Base-by-base conservation (phyloP, 2,888 invertebrate species). In the Drosophila meridionalis region DNA sequence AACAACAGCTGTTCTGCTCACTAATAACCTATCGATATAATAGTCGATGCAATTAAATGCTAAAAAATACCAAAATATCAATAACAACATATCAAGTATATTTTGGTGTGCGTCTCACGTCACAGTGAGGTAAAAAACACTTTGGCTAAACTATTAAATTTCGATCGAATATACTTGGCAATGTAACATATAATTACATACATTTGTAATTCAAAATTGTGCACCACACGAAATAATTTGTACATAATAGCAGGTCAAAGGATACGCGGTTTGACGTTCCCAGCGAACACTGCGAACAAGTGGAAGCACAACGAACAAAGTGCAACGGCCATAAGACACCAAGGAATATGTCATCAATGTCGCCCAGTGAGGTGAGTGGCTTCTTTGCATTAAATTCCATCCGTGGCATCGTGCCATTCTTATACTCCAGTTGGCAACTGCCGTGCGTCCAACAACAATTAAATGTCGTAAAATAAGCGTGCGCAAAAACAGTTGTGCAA, bases 291-390 rank as follows among this genome's bases (percentile, higher is more conserved):
- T 72, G 55, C 73, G 58, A 73, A 72, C 53, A 60, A 69, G 48
- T 60, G 53, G 47, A 69, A 66, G 61, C 50, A 20, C 50, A 65
- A 30, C 63, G 65, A 73, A 43, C 65, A 67, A 69, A 71, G 71
- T 53, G 65, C 81, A 65, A 78, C 77, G 66, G 80, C 76, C 59
- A 69, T 40, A 60, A 63, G 64, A 59, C 43, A 52, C 53, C 65
- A 63, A 71, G 58, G 65, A 87, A 82, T 55, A 91, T 90, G 91
- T 85, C 91, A 61, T 83, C 91, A 62, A 91, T 87, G 90, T 91
- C 91, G 75, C 91, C 91, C 45, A 91, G 92, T 73, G 90, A 91
- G 91, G 91, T 91, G 58, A 86, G 83, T 83, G 53, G 14, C 50
- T 50, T n/a, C 38, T 5, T 45, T 7, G 11, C 11, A 34, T 4